Conservation (phyloP, 2,797 vertebrate genomes). For the Oreochromis mossambicus region DNA sequence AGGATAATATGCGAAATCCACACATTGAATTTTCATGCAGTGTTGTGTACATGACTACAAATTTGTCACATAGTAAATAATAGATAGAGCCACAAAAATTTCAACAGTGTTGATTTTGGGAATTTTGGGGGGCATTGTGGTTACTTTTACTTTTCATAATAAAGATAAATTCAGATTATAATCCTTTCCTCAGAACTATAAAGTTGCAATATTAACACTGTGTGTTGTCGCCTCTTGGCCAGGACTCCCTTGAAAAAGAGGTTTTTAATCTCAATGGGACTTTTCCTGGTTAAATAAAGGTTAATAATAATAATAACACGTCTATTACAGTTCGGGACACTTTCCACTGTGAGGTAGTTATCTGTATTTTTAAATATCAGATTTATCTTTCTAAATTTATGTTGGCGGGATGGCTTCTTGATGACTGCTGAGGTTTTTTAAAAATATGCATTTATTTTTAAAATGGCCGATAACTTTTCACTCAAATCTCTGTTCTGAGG, state of each 20-base stretch:
- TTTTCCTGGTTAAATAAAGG: no score
- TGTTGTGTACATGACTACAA: not conserved
- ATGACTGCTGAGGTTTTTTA: not conserved
- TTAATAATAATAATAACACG: not conserved
- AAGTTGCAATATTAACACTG: not conserved
- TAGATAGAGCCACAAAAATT: not conserved
- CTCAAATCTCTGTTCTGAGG: not conserved
- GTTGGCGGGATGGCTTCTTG: not conserved
- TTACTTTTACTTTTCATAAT: not conserved
- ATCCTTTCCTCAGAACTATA: not conserved
- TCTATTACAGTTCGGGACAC: not conserved
- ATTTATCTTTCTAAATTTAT: not conserved
- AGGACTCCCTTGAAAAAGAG: no score
- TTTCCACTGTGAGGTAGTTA: not conserved
- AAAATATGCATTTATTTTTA: not conserved
- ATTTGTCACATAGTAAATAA: not conserved
- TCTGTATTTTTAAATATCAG: not conserved
- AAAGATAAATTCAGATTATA: not conserved
- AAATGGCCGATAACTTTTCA: not conserved
- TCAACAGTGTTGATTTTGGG: not conserved
- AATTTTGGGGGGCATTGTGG: not conserved
- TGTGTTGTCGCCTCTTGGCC: no score
- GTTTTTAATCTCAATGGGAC: no score
- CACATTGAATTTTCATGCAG: not conserved
- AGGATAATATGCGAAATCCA: not conserved